Evolutionary conservation across 2,113 vertebrate species (phyloP).

Genomic region (Carassius gibelio): DNA sequence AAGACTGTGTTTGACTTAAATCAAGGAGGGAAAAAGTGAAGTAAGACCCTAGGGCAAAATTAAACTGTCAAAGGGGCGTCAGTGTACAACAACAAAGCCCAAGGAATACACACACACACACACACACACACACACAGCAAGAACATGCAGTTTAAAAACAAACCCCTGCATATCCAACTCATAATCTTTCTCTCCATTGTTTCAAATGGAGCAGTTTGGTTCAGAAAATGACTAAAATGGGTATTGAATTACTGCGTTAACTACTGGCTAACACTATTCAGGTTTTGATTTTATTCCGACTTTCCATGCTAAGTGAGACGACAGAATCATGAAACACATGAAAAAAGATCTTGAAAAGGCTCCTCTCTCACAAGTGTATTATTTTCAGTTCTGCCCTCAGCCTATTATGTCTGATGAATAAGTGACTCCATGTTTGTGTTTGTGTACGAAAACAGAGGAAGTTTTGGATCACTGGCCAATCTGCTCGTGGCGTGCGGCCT

Average conservation of each 20-base stretch:
- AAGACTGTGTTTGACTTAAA: constrained; percentile 23
- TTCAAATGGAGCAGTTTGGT: background rate
- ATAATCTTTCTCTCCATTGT: background rate
- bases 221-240: background rate
- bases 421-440: constrained; percentile 8
- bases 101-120: background rate
- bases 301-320: background rate
- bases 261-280: background rate
- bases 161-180: background rate
- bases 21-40: constrained; percentile 37
- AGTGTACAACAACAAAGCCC: background rate
- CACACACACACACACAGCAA: background rate
- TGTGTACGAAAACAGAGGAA: constrained; percentile 2
- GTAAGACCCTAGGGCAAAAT: background rate
- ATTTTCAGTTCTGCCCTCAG: background rate
- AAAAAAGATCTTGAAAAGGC: background rate
- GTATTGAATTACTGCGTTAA: background rate
- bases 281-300: background rate
- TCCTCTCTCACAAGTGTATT: background rate
- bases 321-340: background rate
- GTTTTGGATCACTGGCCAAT: constrained; percentile 13
- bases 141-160: background rate
- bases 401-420: background rate
- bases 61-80: background rate
- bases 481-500: constrained; percentile 34